phyloP scores from a whole-genome alignment of 2,888 invertebrate genomes.

The Drosophila ezoana region DNA sequence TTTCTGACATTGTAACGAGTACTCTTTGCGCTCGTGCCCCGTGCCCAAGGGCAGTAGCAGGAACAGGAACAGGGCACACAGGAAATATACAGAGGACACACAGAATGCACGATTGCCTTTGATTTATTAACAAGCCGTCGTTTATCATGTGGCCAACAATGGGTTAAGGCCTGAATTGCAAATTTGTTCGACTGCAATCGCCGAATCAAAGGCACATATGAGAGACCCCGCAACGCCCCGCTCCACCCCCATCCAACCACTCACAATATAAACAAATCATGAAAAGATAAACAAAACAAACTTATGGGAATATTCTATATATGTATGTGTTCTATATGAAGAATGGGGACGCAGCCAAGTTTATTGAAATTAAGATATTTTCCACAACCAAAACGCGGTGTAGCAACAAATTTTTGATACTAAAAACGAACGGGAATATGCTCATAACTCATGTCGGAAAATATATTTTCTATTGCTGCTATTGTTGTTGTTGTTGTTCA shows the following conservation, averaged over 20 bases:
- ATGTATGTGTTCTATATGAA: slow-evolving; percentile 22
- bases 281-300: slow-evolving; percentile 59
- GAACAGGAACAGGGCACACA: slow-evolving; percentile 12
- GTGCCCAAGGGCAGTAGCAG: neutral
- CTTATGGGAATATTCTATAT: slow-evolving; percentile 9
- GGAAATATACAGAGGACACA: slow-evolving; percentile 29
- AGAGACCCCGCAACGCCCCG: neutral
- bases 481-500: slow-evolving; percentile 21
- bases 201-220: slow-evolving; percentile 18
- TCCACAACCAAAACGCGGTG: slow-evolving; percentile 16
- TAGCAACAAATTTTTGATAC: slow-evolving; percentile 22
- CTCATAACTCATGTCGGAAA: slow-evolving; percentile 63
- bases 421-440: slow-evolving; percentile 54
- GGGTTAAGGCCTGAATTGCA: slow-evolving; percentile 65
- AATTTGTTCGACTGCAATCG: slow-evolving; percentile 58
- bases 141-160: slow-evolving; percentile 76
- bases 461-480: slow-evolving; percentile 13
- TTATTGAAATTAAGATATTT: slow-evolving; percentile 75
- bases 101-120: slow-evolving; percentile 59
- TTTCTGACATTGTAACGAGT: slow-evolving; percentile 61
- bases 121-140: slow-evolving; percentile 78
- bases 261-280: slow-evolving; percentile 61
- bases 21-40: slow-evolving; percentile 9
- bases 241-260: neutral
- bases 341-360: slow-evolving; percentile 48